Percentiles rank a stretch among this genome's conserved stretches.
phyloP scores from a whole-genome alignment of 2,888 invertebrate species.

The Calameuta idolon region DNA sequence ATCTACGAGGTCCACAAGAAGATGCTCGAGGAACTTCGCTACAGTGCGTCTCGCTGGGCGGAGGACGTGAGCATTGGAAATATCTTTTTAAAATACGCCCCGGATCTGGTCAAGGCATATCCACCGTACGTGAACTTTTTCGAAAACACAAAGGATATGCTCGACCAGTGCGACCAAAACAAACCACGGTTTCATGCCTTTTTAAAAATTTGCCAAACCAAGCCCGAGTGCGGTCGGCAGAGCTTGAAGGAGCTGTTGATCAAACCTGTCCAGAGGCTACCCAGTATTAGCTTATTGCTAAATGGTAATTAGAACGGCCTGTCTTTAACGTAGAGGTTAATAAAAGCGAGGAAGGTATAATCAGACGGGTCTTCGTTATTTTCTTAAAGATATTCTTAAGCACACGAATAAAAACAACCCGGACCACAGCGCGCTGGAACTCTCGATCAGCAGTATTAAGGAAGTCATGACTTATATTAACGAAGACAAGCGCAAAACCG shows the following conservation, averaged over 20 bases:
- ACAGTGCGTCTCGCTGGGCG: conserved; percentile 80
- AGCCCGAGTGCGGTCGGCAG: conserved; percentile 96
- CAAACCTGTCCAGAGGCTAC: conserved; percentile 96
- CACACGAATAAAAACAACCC: conserved; percentile 89
- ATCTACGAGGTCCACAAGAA: conserved; percentile 93
- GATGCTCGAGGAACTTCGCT: conserved; percentile 73
- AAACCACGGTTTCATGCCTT: conserved; percentile 98
- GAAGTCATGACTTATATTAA: conserved; percentile 97
- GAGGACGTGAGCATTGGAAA: conserved; percentile 91
- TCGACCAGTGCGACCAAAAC: conserved; percentile 89
- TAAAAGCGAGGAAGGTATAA: not conserved
- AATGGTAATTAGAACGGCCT: conserved; percentile 77
- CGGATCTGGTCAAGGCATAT: conserved; percentile 92
- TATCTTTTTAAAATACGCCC: conserved; percentile 88
- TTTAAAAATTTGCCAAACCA: conserved; percentile 93
- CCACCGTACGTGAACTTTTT: conserved; percentile 99
- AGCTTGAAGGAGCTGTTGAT: conserved; percentile 96
- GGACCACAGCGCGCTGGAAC: conserved; percentile 87
- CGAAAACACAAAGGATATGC: conserved; percentile 95
- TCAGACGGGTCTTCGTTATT: conserved; percentile 4
- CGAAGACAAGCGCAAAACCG: conserved; percentile 96
- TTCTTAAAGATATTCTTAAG: conserved; percentile 85
- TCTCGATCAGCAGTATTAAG: conserved; percentile 88
- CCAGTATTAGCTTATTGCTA: conserved; percentile 93
- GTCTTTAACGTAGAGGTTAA: not conserved